Evolutionary conservation across 2,797 vertebrate species (phyloP), one percentile per base, ranked within the genome.

Genomic region (Danio albolineatus): DNA sequence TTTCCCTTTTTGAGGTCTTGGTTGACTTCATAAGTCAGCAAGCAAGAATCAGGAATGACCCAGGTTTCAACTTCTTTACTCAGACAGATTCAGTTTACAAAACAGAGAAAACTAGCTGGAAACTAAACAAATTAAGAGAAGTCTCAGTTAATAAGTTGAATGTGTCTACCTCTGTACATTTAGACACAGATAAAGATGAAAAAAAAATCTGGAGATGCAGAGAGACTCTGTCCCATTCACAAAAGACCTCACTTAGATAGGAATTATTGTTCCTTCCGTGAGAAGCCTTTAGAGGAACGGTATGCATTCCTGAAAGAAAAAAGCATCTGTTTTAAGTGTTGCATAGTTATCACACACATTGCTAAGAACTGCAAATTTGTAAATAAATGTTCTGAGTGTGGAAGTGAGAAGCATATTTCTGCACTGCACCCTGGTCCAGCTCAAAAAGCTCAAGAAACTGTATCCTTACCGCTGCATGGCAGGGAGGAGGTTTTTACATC

Each of bases 41-140:
- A n/a, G n/a, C n/a, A n/a, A n/a, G n/a, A n/a, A n/a, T n/a, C n/a
- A n/a, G n/a, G n/a, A n/a, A n/a, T n/a, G n/a, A n/a, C 73, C 77
- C 72, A 72, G 83, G 76, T 61, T 90, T 90, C 53, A 39, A 61
- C 78, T 36, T 87, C 36, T 73, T 44, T 6, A n/a, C 13, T 8
- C 48, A 61, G n/a, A 39, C 51, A 21, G 80, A 84, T 56, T 46
- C 36, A 14, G 36, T 74, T 8, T n/a, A n/a, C 61, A n/a, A 80
- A 38, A 16, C 16, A 43, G 38, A 62, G 9, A 76, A 73, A 38
- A 44, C 64, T 28, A 4, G 43, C 53, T 61, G 83, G 82, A 66
- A 75, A 17, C 79, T 64, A 75, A 81, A 17, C 62, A 85, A 70
- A 81, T 61, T 82, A 14, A 60, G 46, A 51, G 79, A 67, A 39